Conservation (phyloP, 2,113 vertebrate species). For the Myotis yumanensis region DNA sequence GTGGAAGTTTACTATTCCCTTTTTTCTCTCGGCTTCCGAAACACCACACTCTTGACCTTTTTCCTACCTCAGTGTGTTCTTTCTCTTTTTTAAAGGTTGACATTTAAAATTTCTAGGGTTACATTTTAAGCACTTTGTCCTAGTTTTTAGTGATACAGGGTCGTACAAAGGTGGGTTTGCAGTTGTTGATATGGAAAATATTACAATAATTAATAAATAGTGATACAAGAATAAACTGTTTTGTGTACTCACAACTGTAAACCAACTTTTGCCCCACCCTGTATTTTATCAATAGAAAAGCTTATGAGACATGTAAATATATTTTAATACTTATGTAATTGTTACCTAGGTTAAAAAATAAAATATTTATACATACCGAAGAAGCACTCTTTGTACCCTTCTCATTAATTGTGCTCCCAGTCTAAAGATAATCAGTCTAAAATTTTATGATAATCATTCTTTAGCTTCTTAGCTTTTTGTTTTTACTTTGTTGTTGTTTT, state of each 20-base stretch:
- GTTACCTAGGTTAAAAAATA: neutral
- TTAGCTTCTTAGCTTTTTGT: neutral
- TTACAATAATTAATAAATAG: neutral
- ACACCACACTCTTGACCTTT: neutral
- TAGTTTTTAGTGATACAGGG: neutral
- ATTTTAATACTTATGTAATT: neutral
- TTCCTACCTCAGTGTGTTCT: neutral
- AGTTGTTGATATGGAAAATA: neutral
- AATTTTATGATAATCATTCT: neutral
- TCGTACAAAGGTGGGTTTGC: neutral
- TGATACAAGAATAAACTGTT: neutral
- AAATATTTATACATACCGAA: neutral
- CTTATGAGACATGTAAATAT: conserved; percentile 2
- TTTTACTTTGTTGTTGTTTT: neutral
- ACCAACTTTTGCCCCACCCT: neutral
- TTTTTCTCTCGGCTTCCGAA: conserved; percentile 16
- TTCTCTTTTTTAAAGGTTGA: neutral
- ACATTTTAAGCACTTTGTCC: neutral
- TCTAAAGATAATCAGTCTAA: neutral
- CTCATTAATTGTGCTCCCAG: neutral
- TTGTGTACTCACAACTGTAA: neutral
- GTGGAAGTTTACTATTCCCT: conserved; percentile 14
- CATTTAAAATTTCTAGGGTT: neutral
- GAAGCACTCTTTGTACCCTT: neutral
- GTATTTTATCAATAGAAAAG: neutral